These are phyloP conservation scores for Ectemnius continuus DNA, from an alignment of 2,888 invertebrate genomes.

Conservation along the genomic window DNA sequence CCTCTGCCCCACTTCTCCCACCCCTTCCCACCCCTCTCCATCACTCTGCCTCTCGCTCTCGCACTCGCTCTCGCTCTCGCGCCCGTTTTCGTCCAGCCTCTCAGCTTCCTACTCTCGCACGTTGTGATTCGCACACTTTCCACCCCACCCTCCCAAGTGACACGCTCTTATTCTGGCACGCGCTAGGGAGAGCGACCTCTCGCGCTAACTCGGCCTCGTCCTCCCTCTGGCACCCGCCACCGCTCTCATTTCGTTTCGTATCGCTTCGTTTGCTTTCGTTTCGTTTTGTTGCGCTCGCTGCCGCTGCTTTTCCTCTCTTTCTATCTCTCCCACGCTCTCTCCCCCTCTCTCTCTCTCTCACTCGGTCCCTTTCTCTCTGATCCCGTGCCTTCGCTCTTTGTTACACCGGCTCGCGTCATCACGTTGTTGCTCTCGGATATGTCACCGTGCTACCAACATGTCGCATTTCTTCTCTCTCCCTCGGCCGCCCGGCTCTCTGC, in stretches of 20 bases:
- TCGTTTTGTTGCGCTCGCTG: slow-evolving; percentile 19
- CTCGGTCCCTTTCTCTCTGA: slow-evolving; percentile 12
- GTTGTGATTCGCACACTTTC: neutral
- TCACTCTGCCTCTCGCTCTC: slow-evolving; percentile 10
- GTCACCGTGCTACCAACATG: slow-evolving; percentile 60
- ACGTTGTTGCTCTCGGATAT: slow-evolving; percentile 60
- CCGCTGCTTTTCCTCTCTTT: slow-evolving; percentile 10
- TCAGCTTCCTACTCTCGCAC: slow-evolving; percentile 3
- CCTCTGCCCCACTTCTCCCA: slow-evolving; percentile 48
- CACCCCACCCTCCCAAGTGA: neutral
- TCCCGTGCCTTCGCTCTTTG: slow-evolving; percentile 29
- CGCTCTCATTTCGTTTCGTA: slow-evolving; percentile 15
- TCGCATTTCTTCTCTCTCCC: slow-evolving; percentile 22
- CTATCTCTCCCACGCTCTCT: slow-evolving; percentile 16
- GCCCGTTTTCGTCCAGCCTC: slow-evolving; percentile 19
- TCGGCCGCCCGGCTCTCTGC: slow-evolving; percentile 10
- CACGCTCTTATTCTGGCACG: too few species aligned
- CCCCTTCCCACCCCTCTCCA: slow-evolving; percentile 25
- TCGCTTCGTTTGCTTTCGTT: slow-evolving; percentile 6
- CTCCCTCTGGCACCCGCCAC: neutral
- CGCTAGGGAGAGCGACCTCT: too few species aligned
- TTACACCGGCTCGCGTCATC: slow-evolving; percentile 49
- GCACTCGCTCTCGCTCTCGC: slow-evolving; percentile 31
- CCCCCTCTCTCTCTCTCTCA: slow-evolving; percentile 6
- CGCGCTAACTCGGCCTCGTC: neutral